A percentile compares a stretch with the other conserved stretches of the same genome.
Evolutionary conservation across 2,797 vertebrate genomes (phyloP).

Genomic region (Rhabdophis nuchalis): DNA sequence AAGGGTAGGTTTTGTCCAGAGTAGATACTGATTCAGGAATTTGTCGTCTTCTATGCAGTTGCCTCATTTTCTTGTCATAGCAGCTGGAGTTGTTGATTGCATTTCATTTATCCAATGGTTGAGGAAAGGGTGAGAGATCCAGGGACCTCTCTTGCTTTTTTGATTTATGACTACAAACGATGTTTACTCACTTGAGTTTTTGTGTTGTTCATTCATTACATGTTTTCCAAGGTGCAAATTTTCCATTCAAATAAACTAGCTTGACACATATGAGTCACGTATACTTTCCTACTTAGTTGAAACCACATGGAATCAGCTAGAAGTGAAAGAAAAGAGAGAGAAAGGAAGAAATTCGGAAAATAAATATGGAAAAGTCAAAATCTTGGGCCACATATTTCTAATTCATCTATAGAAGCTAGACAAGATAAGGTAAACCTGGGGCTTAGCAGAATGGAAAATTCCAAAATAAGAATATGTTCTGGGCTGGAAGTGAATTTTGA

Average conservation of each 20-base stretch:
- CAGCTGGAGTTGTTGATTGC: background rate
- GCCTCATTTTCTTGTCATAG: background rate
- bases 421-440: background rate
- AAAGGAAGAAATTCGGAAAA: background rate
- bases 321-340: conserved; percentile 7
- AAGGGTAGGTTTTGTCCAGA: background rate
- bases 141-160: background rate
- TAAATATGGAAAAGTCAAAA: background rate
- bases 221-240: conserved; percentile 61
- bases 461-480: background rate
- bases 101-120: background rate
- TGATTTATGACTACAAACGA: background rate
- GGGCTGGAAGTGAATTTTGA: background rate
- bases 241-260: conserved; percentile 76
- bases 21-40: background rate
- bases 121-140: background rate
- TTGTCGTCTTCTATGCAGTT: background rate
- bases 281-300: conserved; percentile 71
- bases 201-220: background rate
- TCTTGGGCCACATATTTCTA: background rate
- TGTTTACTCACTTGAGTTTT: background rate
- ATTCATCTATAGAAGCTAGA: background rate
- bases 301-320: conserved; percentile 77
- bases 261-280: conserved; percentile 72
- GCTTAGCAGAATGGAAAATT: background rate